Evolutionary conservation across 2,113 vertebrate genomes (phyloP), one percentile per base, ranked within the genome.

Genomic region (Oncorhynchus kisutch): DNA sequence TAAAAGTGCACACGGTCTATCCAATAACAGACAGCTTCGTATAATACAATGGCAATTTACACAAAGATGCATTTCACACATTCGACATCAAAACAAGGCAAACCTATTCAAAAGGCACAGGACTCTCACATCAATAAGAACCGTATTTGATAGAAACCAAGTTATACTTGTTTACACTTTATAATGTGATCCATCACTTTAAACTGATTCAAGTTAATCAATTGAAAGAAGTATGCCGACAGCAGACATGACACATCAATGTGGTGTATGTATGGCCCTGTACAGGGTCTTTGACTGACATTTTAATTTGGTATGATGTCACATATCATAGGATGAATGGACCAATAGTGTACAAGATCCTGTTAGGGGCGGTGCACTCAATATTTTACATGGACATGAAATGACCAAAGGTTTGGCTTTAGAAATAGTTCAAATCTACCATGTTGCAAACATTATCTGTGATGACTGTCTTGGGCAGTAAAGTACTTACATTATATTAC

Each of bases 11-110:
- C 88, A 91, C 84, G 24, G 92, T 90, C 94, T 94, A 94, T 88
- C 94, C 93, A 93, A 93, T 93, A 94, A 94, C 90, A 87, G 87
- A 94, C 91, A 92, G 91, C 87, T 90, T 93, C 92, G 93, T 91
- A 92, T 83, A 90, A 92, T 94, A 95, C 84, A 92, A 93, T 91
- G 93, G 89, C 83, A 92, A 92, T 88, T 90, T 92, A 91, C 94
- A 95, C 93, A 73, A 89, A 92, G 93, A 90, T 91, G 91, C 94
- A 93, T 93, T 94, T 95, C 92, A 95, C 94, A 95, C 94, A 94
- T 96, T 97, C 93, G 93, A 97, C 95, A 96, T 92, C 70, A 90
- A 90, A 95, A 97, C 95, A 95, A 95, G 96, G 95, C 94, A 95
- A 94, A 95, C 93, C 93, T 93, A 95, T 93, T 93, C 70, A 95